Evolutionary conservation across 2,113 vertebrate genomes (phyloP).

Genomic region (Eudyptes chrysolophus): DNA sequence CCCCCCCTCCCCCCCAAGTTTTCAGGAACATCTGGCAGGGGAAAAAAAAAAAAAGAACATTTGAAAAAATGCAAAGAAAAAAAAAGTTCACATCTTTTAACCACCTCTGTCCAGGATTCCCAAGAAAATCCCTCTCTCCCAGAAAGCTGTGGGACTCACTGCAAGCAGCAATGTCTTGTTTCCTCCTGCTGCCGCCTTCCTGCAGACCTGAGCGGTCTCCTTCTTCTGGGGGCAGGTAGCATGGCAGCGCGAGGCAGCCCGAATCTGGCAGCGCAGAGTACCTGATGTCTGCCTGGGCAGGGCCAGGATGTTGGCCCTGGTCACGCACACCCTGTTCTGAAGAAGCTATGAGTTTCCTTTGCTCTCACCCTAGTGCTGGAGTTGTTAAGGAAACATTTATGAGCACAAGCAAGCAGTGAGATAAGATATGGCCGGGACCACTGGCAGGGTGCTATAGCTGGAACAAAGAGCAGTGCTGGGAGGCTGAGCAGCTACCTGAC

Average conservation of each 20-base stretch:
- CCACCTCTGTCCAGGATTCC: not conserved
- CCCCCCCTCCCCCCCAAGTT: not conserved
- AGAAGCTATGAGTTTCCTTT: not conserved
- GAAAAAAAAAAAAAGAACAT: fast-evolving
- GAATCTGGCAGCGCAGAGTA: not conserved
- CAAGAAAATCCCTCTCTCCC: not conserved
- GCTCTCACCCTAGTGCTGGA: not conserved
- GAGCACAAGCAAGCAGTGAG: not conserved
- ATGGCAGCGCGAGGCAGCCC: fast-evolving
- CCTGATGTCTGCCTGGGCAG: fast-evolving
- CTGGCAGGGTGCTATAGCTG: not conserved
- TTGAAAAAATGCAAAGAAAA: not conserved
- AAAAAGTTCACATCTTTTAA: not conserved
- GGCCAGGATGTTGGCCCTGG: not conserved
- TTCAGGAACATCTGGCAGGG: not conserved
- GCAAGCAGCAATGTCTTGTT: not conserved
- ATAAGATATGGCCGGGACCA: fast-evolving
- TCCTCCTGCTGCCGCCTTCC: not conserved
- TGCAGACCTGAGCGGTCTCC: not conserved
- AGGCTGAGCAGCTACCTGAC: not conserved
- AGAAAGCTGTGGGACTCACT: not conserved
- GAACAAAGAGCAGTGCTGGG: not conserved
- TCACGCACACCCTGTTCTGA: not conserved
- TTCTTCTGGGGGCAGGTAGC: not conserved
- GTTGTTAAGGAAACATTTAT: not conserved